Evolutionary conservation across 2,797 vertebrate genomes (phyloP), one percentile per base, ranked within the genome.

Genomic region (Mormyrops attenuatus): DNA sequence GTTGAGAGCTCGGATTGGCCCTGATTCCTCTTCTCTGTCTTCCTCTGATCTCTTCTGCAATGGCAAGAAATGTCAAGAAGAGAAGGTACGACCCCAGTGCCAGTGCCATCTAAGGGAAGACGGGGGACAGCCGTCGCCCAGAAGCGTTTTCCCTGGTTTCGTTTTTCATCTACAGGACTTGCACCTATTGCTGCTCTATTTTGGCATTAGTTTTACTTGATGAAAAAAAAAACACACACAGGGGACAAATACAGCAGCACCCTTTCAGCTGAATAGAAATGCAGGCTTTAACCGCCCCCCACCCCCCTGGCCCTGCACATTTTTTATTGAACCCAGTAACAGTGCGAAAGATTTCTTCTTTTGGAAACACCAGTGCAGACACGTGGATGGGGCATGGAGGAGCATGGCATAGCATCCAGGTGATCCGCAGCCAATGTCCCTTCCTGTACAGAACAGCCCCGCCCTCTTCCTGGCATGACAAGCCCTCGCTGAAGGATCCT

Each of bases 31-130:
- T 91, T 94, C 94, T 88, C 52, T 89, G 22, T 85, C 53, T 89
- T 5, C 82, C 82, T 3, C 80, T 26, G 9, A 50, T 50, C 47
- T 50, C 80, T 77, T 41, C 90, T 88, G 92, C 90, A 92, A 90
- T 94, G 95, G 93, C 89, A 98, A 99, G 98, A 98, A 99, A 98
- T 95, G 98, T 99, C 96, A 99, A 99, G 97, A 99, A 99, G 95
- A 95, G 98, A 93, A 97, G 98, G 89, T 99, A 98, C 2, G 97
- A 99, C 93, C 98, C 98, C 90, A 98, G 94, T 91, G 93, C 98
- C 95, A 91, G 97, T 89, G 97, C 97, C 95, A 99, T 99, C 96
- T 99, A 97, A 96, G 91, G 92, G 90, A 92, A 93, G 89, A 86
- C 93, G 92, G 93, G 93, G 91, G 80, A 90, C 89, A 92, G 91